phyloP scores from a whole-genome alignment of 2,888 invertebrate genomes.

The Agonopterix arenella region DNA sequence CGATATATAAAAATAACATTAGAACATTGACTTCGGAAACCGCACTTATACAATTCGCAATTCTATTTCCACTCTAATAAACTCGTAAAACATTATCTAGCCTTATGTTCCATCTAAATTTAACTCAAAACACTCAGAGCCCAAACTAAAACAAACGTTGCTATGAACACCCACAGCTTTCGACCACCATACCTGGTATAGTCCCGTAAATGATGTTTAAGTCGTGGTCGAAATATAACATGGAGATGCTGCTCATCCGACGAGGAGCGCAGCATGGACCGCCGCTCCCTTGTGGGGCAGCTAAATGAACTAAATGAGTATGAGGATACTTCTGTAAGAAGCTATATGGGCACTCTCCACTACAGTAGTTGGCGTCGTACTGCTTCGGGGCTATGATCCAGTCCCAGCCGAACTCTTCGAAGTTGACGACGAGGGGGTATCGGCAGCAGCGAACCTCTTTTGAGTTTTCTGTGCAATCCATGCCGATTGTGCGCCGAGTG shows the following conservation, averaged over 20 bases:
- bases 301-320: constrained; percentile 91
- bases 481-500: constrained; percentile 85
- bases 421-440: constrained; percentile 95
- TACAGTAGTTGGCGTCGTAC: constrained; percentile 97
- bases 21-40: too few relatives aligned
- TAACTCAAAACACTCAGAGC: constrained; percentile 20
- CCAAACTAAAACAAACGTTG: constrained; percentile 11
- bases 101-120: too few relatives aligned
- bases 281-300: constrained; percentile 84
- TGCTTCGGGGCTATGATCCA: constrained; percentile 97
- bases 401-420: constrained; percentile 97
- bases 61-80: too few relatives aligned
- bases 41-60: too few relatives aligned
- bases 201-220: constrained; percentile 91
- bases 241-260: constrained; percentile 90
- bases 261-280: constrained; percentile 96
- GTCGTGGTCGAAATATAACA: constrained; percentile 94
- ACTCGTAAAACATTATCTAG: too few relatives aligned
- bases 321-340: constrained; percentile 92
- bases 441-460: constrained; percentile 94
- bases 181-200: constrained; percentile 96
- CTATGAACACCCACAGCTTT: constrained; percentile 94
- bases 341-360: constrained; percentile 94
- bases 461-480: constrained; percentile 89
- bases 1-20: too few relatives aligned